Conservation (phyloP, 2,888 invertebrate species). For the Volucella zonaria region DNA sequence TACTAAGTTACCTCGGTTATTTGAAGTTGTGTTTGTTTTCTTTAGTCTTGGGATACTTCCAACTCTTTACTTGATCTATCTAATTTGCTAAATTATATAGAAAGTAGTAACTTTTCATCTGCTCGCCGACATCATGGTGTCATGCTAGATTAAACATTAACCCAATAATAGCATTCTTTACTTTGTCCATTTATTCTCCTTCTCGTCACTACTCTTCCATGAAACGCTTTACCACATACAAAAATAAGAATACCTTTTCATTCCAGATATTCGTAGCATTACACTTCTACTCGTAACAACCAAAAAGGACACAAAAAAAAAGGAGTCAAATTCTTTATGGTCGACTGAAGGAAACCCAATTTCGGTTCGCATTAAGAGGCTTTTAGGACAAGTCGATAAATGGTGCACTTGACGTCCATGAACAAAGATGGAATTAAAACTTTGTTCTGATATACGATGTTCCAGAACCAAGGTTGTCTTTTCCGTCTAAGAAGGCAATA, state of each 20-base stretch:
- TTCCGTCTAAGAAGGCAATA: slow-evolving; percentile 37
- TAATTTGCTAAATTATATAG: slow-evolving; percentile 25
- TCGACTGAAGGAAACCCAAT: slow-evolving; percentile 40
- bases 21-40: neutral
- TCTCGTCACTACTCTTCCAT: neutral
- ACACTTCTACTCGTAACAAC: neutral
- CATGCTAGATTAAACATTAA: slow-evolving; percentile 42
- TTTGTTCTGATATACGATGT: slow-evolving; percentile 18
- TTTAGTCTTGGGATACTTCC: slow-evolving; percentile 3
- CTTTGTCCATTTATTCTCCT: neutral
- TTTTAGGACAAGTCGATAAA: slow-evolving; percentile 49
- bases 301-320: neutral
- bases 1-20: neutral
- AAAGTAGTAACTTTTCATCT: neutral
- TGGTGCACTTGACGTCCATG: slow-evolving; percentile 49
- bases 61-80: neutral
- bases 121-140: neutral
- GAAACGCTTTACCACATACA: neutral
- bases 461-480: slow-evolving; percentile 32
- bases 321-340: slow-evolving; percentile 8
- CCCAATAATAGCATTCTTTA: slow-evolving; percentile 14
- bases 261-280: neutral
- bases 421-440: slow-evolving; percentile 42
- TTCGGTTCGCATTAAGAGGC: slow-evolving; percentile 41
- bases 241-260: slow-evolving; percentile 11